Base-by-base conservation (phyloP, 2,888 invertebrate species). In the Labia minor region DNA sequence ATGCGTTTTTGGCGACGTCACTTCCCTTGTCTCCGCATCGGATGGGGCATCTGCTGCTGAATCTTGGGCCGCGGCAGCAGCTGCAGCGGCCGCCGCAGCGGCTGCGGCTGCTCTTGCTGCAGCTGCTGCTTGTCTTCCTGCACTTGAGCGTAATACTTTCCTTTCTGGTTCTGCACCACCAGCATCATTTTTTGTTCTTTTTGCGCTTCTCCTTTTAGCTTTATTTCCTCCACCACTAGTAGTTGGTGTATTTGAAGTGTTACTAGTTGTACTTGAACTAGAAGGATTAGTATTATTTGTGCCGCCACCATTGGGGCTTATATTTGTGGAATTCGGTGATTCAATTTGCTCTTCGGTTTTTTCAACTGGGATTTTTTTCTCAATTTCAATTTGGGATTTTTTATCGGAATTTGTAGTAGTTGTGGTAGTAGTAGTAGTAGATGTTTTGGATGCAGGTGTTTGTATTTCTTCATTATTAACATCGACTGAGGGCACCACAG, bases 71-170 rank as follows among this genome's bases (percentile, higher is more conserved):
- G 68, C 67, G 1, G 66, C 64, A 14, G 68, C 67, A 49, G 81
- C 81, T 1, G 82, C 80, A 65, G 82, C 80, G 21, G 79, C 77
- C 63, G 82, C 72, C 3, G 82, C 79, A 49, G 82, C 79, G 66
- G 82, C 79, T 11, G 49, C 49, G 16, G 49, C 49, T 49, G 49
- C 49, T 49, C 49, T 4, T 2, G 49, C 49, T 49, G 49, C 49
- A 64, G 83, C 80, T 37, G 82, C 80, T 71, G 84, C 80, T 72
- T 85, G 83, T 72, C 89, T 77, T 72, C 88, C 88, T 37, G 91
- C 87, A 77, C 90, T 91, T 70, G 74, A 73, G 33, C 84, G 79
- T 68, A 85, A 75, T 74, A 84, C 83, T 72, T 85, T 85, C 69
- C 83, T 79, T 72, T 84, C 84, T 6, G 82, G 81, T 10, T 83